Conservation (phyloP, 2,797 vertebrate species). For the Danio albolineatus region DNA sequence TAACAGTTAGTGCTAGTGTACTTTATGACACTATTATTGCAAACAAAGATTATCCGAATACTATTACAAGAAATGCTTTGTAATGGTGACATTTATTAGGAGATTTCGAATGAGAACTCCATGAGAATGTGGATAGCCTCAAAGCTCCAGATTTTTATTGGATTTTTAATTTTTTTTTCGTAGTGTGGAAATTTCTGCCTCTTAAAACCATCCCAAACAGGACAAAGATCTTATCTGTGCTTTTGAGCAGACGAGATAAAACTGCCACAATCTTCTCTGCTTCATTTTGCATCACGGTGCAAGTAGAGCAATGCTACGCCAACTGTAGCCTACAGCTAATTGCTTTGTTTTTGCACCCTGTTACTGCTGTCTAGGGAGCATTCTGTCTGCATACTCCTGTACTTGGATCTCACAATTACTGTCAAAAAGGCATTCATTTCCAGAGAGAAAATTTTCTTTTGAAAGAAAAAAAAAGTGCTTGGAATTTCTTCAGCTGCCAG, state of each 20-base stretch:
- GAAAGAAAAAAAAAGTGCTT: not conserved
- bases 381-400: slow-evolving; percentile 26
- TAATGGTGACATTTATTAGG: not conserved
- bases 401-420: slow-evolving; percentile 40
- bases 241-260: slow-evolving; percentile 15
- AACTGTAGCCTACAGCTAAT: slow-evolving; percentile 46
- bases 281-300: not conserved
- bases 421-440: slow-evolving; percentile 45
- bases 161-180: too few relatives aligned
- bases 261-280: not conserved
- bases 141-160: not conserved
- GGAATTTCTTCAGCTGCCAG: slow-evolving; percentile 30
- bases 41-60: not conserved
- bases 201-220: not conserved
- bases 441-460: slow-evolving; percentile 23
- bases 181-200: not conserved
- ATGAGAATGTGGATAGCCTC: not conserved
- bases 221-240: not conserved
- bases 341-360: slow-evolving; percentile 46
- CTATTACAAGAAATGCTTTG: not conserved
- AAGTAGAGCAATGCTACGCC: slow-evolving; percentile 18
- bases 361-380: slow-evolving; percentile 40
- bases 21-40: not conserved
- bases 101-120: not conserved
- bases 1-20: not conserved